Conservation (phyloP, 2,113 vertebrate genomes). For the Platichthys stellatus region DNA sequence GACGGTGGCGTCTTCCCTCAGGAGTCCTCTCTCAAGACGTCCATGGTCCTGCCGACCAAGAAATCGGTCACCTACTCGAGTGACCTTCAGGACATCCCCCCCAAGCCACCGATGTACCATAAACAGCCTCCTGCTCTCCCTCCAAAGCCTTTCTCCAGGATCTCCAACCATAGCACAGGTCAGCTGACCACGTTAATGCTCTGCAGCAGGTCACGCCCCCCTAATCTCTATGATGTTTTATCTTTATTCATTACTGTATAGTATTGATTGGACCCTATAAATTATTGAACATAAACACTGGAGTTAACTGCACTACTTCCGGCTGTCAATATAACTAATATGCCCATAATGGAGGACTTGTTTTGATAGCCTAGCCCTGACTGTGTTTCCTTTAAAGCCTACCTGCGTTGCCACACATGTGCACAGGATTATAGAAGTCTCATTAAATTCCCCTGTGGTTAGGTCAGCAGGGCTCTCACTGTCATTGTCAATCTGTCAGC, state of each 20-base stretch:
- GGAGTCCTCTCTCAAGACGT: conserved; percentile 91
- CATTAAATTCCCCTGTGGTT: conserved; percentile 60
- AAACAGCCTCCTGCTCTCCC: conserved; percentile 99
- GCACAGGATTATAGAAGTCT: conserved; percentile 67
- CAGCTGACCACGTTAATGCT: conserved; percentile 58
- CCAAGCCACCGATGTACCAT: conserved; percentile 93
- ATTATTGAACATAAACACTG: neutral
- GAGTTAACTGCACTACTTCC: neutral
- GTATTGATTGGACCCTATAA: neutral
- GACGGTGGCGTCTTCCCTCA: conserved; percentile 89
- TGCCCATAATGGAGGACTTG: neutral
- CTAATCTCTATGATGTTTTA: neutral
- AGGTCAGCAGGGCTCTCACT: conserved; percentile 50
- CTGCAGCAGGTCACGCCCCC: neutral
- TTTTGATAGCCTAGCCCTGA: conserved; percentile 7
- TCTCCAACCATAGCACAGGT: conserved; percentile 96
- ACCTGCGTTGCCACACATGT: conserved; percentile 57
- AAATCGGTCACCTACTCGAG: conserved; percentile 90
- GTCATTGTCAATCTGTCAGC: conserved; percentile 71
- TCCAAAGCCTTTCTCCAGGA: conserved; percentile 96
- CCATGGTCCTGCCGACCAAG: conserved; percentile 89
- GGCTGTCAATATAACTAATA: neutral
- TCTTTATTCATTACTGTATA: neutral
- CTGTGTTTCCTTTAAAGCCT: conserved; percentile 18
- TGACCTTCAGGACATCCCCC: conserved; percentile 91